phyloP scores from a whole-genome alignment of 1,140 invertebrate species.

The Trichoplusia ni region DNA sequence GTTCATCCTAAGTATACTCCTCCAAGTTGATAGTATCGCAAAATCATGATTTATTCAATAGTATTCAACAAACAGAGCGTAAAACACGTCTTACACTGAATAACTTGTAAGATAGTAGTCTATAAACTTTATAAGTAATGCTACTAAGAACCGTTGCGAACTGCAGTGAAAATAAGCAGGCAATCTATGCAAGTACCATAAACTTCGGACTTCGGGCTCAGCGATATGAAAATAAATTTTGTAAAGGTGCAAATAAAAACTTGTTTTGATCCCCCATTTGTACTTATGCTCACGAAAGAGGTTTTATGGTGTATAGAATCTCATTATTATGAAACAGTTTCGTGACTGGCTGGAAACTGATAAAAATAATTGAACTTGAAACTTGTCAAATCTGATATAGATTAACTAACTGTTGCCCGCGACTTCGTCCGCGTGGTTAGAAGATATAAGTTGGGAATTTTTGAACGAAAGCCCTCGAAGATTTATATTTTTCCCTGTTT shows the following conservation, averaged over 20 bases:
- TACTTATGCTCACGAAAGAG: not conserved
- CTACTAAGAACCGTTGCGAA: not conserved
- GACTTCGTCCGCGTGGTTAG: too few relatives aligned
- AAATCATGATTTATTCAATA: too few relatives aligned
- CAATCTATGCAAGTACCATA: slow-evolving; percentile 13
- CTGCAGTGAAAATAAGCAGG: slow-evolving; percentile 11
- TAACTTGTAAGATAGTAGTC: slow-evolving; percentile 7
- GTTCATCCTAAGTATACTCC: too few relatives aligned
- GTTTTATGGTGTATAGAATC: not conserved
- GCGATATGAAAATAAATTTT: not conserved
- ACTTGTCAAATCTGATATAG: too few relatives aligned
- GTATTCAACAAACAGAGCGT: not conserved
- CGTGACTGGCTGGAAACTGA: too few relatives aligned
- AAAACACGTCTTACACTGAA: not conserved
- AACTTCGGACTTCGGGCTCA: not conserved
- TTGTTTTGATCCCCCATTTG: not conserved
- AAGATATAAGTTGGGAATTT: too few relatives aligned
- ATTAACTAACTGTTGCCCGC: too few relatives aligned
- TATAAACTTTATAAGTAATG: slow-evolving; percentile 16
- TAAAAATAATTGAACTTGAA: too few relatives aligned
- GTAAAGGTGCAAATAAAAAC: not conserved
- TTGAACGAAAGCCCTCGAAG: too few relatives aligned
- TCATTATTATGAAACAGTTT: too few relatives aligned
- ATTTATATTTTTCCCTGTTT: too few relatives aligned
- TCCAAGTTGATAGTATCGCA: too few relatives aligned